Conservation (phyloP, 2,888 invertebrate genomes). For the Drosophila mulleri region DNA sequence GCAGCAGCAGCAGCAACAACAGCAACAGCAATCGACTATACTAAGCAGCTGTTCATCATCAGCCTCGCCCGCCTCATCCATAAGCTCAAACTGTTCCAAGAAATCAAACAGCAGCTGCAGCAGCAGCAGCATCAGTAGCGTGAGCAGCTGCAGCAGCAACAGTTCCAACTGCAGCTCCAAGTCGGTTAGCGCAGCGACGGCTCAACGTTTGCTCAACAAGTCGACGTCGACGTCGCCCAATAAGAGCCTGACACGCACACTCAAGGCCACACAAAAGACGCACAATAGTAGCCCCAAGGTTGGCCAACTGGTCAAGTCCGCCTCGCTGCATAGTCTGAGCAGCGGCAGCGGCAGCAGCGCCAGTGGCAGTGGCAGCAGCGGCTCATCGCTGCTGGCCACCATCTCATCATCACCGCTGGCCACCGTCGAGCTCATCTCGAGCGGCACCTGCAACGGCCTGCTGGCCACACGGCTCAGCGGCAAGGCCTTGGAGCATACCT, state of each 20-base stretch:
- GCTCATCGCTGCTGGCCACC: constrained; percentile 82
- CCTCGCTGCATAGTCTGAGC: constrained; percentile 79
- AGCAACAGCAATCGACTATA: constrained; percentile 64
- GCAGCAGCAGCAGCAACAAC: constrained; percentile 56
- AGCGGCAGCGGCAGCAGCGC: constrained; percentile 65
- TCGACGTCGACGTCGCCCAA: constrained; percentile 65
- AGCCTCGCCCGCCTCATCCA: constrained; percentile 82
- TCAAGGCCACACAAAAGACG: constrained; percentile 73
- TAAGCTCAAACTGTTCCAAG: constrained; percentile 81
- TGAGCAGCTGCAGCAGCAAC: constrained; percentile 56
- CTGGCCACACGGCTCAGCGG: constrained; percentile 82
- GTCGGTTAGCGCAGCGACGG: constrained; percentile 55
- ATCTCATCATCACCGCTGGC: constrained; percentile 81
- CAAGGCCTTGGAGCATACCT: constrained; percentile 82
- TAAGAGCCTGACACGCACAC: constrained; percentile 69
- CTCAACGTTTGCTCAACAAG: constrained; percentile 67
- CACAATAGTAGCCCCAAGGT: constrained; percentile 60
- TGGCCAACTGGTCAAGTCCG: constrained; percentile 78
- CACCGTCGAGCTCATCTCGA: constrained; percentile 83
- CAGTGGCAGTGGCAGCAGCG: constrained; percentile 58
- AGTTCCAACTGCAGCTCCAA: constrained; percentile 59
- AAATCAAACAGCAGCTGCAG: constrained; percentile 73
- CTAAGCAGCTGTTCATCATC: constrained; percentile 71
- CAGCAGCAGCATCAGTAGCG: constrained; percentile 61
- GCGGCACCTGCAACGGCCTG: constrained; percentile 82